Base-by-base conservation (phyloP, 2,113 vertebrate genomes). In the Zapus hudsonius region DNA sequence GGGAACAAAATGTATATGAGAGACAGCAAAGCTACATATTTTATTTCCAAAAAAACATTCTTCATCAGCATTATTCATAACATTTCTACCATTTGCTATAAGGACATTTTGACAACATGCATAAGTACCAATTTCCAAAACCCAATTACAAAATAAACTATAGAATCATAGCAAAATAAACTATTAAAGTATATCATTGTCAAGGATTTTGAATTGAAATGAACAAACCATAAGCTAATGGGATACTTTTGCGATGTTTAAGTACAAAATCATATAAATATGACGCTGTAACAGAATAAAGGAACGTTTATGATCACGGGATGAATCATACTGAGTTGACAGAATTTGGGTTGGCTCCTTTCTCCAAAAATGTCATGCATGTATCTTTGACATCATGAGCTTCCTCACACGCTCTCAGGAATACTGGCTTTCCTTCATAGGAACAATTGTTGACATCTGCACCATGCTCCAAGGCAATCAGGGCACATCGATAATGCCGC, bases 401-500 rank as follows among this genome's bases (percentile, higher is more conserved):
- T 79, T 98, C 97, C 94, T 99, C 98, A 70, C 99, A 99, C 92
- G 99, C 99, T 89, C 97, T 88, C 83, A 99, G 97, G 93, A 99
- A 98, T 69, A 99, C 84, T 3, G 99, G 98, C 73, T 96, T 98
- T 87, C 99, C 99, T 3, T 96, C 79, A 0, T 36, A 42, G 16
- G 98, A 97, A 66, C 96, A 97, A 25, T 98, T 99, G 98, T 99
- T 99, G 91, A 98, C 97, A 59, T 99, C 99, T 0, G 99, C 99
- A 74, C 97, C 98, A 17, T 97, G 88, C 31, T 98, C 96, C 36
- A 99, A 97, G 20, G 98, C 99, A 94, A 98, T 96, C 76, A 98
- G 90, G 40, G 98, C 93, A 95, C 99, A 99, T 94, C 92, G 98
- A 93, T 95, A 93, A 95, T 99, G 99, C 15, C 98, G 97, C 70